phyloP scores from a whole-genome alignment of 2,113 vertebrate genomes.

The Okapia johnstoni region DNA sequence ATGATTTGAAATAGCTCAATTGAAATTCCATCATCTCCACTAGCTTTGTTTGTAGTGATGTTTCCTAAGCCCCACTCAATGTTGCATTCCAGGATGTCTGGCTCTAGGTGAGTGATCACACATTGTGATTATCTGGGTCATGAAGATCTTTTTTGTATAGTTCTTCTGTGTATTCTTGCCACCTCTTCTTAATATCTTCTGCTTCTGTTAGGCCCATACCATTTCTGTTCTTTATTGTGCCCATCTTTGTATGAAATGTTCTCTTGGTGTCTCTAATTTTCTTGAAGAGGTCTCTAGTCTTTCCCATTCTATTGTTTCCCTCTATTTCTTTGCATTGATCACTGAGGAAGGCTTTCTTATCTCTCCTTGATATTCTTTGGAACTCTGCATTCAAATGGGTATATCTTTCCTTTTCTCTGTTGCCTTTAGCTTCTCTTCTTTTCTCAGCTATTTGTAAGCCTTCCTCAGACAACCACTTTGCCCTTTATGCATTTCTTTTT shows the following conservation, averaged over 20 bases:
- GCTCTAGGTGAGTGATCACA: not conserved
- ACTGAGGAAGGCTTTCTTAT: not conserved
- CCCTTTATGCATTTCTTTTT: not conserved
- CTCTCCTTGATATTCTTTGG: not conserved
- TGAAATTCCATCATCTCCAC: not conserved
- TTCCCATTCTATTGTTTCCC: not conserved
- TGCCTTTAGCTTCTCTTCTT: not conserved
- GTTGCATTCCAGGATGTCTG: not conserved
- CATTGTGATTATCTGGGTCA: not conserved
- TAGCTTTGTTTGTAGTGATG: not conserved
- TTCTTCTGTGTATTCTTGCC: not conserved
- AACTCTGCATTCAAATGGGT: not conserved
- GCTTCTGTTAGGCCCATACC: not conserved
- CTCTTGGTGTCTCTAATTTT: not conserved
- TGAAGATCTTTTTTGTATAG: not conserved
- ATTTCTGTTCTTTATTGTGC: not conserved
- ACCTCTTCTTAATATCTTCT: not conserved
- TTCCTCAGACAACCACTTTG: not conserved
- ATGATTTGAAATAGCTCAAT: not conserved
- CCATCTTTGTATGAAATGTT: not conserved
- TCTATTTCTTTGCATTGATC: not conserved
- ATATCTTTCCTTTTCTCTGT: not conserved
- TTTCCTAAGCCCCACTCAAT: not conserved
- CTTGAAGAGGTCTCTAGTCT: not conserved
- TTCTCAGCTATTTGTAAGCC: not conserved